Evolutionary conservation across 2,888 invertebrate genomes (phyloP).

Genomic region (Meandrusa payeni): DNA sequence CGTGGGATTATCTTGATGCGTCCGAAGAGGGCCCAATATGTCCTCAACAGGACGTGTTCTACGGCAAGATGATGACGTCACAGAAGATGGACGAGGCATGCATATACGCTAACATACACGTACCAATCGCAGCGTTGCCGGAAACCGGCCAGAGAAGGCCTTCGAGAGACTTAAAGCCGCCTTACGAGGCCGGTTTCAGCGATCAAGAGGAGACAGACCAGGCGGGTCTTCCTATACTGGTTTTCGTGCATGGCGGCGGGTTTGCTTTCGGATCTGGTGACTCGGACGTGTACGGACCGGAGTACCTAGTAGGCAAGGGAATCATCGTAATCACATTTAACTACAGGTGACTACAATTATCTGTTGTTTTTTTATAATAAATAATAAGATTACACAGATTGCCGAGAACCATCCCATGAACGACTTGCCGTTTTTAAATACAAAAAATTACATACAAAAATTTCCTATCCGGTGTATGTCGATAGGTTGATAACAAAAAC

Average conservation of each 20-base stretch:
- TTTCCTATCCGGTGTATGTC: too few species aligned
- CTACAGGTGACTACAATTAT: slow-evolving; percentile 50
- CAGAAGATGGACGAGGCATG: slow-evolving; percentile 56
- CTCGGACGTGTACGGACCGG: slow-evolving; percentile 60
- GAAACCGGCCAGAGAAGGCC: slow-evolving; percentile 22
- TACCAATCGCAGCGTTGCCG: slow-evolving; percentile 46
- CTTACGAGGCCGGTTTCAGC: slow-evolving; percentile 29
- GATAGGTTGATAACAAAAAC: too few species aligned
- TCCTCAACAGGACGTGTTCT: slow-evolving; percentile 77
- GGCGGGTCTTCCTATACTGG: slow-evolving; percentile 54
- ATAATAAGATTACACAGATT: too few species aligned
- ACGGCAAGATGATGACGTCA: slow-evolving; percentile 46
- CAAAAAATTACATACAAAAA: too few species aligned
- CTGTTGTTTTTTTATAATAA: neutral
- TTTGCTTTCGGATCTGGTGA: slow-evolving; percentile 68
- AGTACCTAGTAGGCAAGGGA: slow-evolving; percentile 54
- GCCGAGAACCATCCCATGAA: too few species aligned
- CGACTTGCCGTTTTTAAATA: too few species aligned
- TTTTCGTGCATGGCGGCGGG: slow-evolving; percentile 69
- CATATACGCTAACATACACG: slow-evolving; percentile 64
- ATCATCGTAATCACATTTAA: slow-evolving; percentile 71
- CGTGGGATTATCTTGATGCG: slow-evolving; percentile 78
- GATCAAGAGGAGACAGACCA: slow-evolving; percentile 22
- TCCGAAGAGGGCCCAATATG: slow-evolving; percentile 81
- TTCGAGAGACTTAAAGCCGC: slow-evolving; percentile 32